phyloP scores from a whole-genome alignment of 2,888 invertebrate species.

The Cephus nigrinus region DNA sequence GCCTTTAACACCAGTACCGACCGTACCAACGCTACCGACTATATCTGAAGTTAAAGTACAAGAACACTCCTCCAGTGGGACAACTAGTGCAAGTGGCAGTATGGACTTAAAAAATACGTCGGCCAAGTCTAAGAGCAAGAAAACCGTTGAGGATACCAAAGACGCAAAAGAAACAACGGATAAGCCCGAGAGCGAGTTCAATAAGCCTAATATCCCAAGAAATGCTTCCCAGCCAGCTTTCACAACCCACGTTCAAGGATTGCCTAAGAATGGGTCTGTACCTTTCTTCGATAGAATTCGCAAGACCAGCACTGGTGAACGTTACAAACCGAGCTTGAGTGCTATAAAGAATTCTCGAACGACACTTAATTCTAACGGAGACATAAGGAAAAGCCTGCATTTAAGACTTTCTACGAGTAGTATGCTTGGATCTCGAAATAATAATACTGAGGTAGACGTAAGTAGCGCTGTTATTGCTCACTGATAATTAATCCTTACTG shows the following conservation, averaged over 20 bases:
- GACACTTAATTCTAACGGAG: conserved; percentile 81
- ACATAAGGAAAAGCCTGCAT: conserved; percentile 74
- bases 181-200: conserved; percentile 59
- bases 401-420: conserved; percentile 71
- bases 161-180: conserved; percentile 46
- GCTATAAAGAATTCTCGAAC: conserved; percentile 83
- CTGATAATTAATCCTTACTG: not conserved
- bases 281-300: conserved; percentile 89
- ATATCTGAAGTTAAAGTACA: conserved; percentile 86
- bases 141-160: conserved; percentile 63
- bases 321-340: conserved; percentile 85
- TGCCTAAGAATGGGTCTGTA: conserved; percentile 90
- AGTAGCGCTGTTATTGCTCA: conserved; percentile 41
- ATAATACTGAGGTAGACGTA: conserved; percentile 70
- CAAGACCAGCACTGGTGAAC: conserved; percentile 85
- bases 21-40: conserved; percentile 88
- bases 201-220: conserved; percentile 74
- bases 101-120: conserved; percentile 56
- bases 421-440: conserved; percentile 71
- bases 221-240: conserved; percentile 91
- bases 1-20: conserved; percentile 83
- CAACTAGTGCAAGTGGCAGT: conserved; percentile 68
- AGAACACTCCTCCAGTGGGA: conserved; percentile 72
- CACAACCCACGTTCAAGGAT: conserved; percentile 77
- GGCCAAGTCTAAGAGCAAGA: conserved; percentile 53